Base-by-base conservation (phyloP, 2,888 invertebrate species). In the Leptura quadrifasciata region DNA sequence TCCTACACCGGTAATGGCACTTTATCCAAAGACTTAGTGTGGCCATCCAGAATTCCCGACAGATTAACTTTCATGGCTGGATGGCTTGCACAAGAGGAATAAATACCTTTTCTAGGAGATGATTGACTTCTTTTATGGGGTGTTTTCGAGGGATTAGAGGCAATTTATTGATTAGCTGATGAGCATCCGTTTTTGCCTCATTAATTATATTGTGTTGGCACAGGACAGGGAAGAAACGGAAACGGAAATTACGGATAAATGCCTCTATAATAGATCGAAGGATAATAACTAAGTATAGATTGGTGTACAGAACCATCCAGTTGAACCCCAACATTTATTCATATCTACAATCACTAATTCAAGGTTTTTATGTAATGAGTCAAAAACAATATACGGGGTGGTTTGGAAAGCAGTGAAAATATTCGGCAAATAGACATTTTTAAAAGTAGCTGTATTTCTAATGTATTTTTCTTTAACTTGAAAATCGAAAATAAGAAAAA, bases 1-100 rank as follows among this genome's bases (percentile, higher is more conserved):
- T 79, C 79, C 79, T 75, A 27, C 60, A 31, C 78, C 78, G 76
- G 78, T 77, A 81, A 80, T 78, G 76, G 71, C 74, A 77, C 74
- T 74, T 74, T 68, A 74, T 69, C 68, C 72, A 54, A 52, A 35
- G 58, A 67, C 60, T 75, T 67, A 68, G 58, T 27, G 39, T 67
- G 57, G 69, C 72, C 72, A 72, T 61, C 67, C 71, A 61, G 72
- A 69, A 76, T 68, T 76, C 71, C 72, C 72, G 67, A 60, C 63
- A 72, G 68, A 67, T 68, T 68, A 68, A 61, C 72, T 60, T 72
- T 61, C 72, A 72, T 39, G 47, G 64, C 61, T 60, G 65, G 71
- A 57, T n/a, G 52, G 61, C 18, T 35, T 35, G 20, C 31, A 20
- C 35, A 24, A 54, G 27, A 70, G 65, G 24, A 75, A 65, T 60